phyloP scores from a whole-genome alignment of 2,113 vertebrate genomes.

The Hyla sarda region DNA sequence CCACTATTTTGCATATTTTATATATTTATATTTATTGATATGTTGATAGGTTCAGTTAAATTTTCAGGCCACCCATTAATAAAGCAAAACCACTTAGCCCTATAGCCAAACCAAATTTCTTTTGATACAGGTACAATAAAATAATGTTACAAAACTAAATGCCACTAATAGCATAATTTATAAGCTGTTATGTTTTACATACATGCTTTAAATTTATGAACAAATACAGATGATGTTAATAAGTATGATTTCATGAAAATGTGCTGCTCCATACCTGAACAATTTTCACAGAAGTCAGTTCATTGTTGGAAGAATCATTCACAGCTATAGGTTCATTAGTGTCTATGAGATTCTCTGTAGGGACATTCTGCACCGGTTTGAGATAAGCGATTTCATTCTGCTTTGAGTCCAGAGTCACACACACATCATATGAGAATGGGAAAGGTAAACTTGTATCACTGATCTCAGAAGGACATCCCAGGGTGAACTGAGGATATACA shows the following conservation, averaged over 20 bases:
- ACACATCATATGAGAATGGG: constrained; percentile 20
- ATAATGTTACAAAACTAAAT: too few relatives aligned
- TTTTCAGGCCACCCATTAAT: too few relatives aligned
- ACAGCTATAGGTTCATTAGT: constrained; percentile 25
- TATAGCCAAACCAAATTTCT: too few relatives aligned
- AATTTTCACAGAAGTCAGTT: background rate
- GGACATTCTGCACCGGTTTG: background rate
- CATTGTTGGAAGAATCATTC: background rate
- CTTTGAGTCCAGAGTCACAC: constrained; percentile 2
- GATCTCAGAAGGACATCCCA: constrained; percentile 14
- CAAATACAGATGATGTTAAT: too few relatives aligned
- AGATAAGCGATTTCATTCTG: constrained; percentile 17
- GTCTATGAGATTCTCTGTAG: constrained; percentile 11
- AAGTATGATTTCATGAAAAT: background rate
- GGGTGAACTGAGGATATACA: background rate
- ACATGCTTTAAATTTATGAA: too few relatives aligned
- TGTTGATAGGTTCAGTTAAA: too few relatives aligned
- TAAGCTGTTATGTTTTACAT: too few relatives aligned
- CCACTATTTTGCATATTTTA: too few relatives aligned
- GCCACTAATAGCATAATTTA: too few relatives aligned
- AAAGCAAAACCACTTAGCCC: too few relatives aligned
- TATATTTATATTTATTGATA: too few relatives aligned
- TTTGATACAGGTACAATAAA: too few relatives aligned
- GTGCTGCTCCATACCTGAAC: constrained; percentile 20
- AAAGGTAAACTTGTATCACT: constrained; percentile 21